Evolutionary conservation across 2,797 vertebrate genomes (phyloP).

Genomic region (Mareca strepera): DNA sequence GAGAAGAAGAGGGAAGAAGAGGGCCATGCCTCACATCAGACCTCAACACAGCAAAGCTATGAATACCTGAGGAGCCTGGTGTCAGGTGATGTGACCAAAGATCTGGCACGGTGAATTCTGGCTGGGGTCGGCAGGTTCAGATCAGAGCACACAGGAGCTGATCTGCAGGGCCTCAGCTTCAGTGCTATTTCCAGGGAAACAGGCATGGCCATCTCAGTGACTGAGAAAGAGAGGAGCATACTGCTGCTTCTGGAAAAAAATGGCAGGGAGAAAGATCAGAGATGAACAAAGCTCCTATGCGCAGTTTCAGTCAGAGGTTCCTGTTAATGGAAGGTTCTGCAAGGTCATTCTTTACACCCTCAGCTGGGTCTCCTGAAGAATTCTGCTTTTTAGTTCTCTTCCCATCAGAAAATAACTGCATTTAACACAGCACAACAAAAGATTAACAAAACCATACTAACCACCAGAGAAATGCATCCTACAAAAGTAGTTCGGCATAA

Average conservation of each 20-base stretch:
- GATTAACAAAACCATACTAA: not conserved
- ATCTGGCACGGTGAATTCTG: not conserved
- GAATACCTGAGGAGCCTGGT: not conserved
- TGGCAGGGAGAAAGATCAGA: not conserved
- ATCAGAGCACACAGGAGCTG: not conserved
- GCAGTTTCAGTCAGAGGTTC: not conserved
- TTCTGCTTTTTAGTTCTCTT: not conserved
- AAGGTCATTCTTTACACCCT: not conserved
- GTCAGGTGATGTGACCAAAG: not conserved
- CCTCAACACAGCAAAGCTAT: not conserved
- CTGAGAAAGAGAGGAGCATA: not conserved
- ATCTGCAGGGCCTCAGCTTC: not conserved
- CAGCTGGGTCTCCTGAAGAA: not conserved
- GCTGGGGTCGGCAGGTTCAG: rapidly evolving
- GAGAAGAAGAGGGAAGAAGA: not conserved
- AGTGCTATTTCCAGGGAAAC: not conserved
- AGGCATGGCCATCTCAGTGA: rapidly evolving
- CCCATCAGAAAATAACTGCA: not conserved
- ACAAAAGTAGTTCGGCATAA: not conserved
- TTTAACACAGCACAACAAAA: not conserved
- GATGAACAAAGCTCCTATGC: not conserved
- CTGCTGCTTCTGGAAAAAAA: not conserved
- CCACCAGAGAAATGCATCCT: not conserved
- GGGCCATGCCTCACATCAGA: not conserved
- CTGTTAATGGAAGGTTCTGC: not conserved